Evolutionary conservation across 2,797 vertebrate genomes (phyloP).

Genomic region (Carapus acus): DNA sequence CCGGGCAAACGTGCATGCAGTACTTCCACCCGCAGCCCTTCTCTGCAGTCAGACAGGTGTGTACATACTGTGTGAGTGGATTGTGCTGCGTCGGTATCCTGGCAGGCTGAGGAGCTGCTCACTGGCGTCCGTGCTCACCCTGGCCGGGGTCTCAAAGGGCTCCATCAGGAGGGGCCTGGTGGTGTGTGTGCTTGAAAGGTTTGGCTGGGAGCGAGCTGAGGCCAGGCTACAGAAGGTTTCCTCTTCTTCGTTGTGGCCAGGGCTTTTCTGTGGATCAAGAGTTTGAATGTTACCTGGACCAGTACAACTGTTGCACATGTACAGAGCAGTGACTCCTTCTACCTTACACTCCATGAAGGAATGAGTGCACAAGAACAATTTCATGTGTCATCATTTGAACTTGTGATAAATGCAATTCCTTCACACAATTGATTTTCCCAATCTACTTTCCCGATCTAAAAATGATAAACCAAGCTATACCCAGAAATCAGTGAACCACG

Average conservation of each 20-base stretch:
- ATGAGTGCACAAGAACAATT: too few species aligned
- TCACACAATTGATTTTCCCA: too few species aligned
- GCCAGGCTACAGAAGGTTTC: conserved; percentile 77
- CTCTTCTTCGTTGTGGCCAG: conserved; percentile 54
- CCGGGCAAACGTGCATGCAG: too few species aligned
- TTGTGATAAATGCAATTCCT: too few species aligned
- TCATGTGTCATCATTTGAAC: too few species aligned
- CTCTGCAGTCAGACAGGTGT: background rate
- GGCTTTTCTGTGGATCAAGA: conserved; percentile 64
- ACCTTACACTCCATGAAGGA: too few species aligned
- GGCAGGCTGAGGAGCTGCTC: conserved; percentile 80
- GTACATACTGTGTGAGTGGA: conserved; percentile 63
- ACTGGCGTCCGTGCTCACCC: conserved; percentile 29
- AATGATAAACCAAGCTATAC: too few species aligned
- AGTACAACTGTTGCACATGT: too few species aligned
- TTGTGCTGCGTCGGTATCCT: conserved; percentile 81
- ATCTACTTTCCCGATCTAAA: too few species aligned
- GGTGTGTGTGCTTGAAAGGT: conserved; percentile 56
- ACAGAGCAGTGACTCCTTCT: too few species aligned
- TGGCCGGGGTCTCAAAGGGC: conserved; percentile 55
- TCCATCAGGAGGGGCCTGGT: conserved; percentile 62
- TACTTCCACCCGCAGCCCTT: background rate
- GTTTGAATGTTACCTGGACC: too few species aligned
- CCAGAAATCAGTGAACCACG: too few species aligned
- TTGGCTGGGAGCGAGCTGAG: conserved; percentile 62